These are phyloP conservation scores for Gorsachius magnificus DNA, from an alignment of 2,797 vertebrate species.

Conservation along the genomic window DNA sequence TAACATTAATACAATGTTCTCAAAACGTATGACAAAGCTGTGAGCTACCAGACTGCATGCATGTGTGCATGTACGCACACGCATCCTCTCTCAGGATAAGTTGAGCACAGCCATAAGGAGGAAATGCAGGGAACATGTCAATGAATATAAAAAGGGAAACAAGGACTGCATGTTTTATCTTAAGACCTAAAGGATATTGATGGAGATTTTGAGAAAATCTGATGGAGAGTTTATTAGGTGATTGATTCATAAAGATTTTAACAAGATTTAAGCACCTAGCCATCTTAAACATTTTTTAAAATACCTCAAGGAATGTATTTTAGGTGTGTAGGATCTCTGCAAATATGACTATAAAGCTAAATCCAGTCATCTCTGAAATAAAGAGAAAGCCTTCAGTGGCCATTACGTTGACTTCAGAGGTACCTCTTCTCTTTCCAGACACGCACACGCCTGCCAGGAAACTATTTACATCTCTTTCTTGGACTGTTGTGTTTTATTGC, in stretches of 20 bases:
- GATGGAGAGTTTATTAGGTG: neutral
- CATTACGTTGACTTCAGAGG: neutral
- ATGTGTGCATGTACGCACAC: fast-evolving
- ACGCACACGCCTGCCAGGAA: neutral
- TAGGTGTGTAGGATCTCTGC: neutral
- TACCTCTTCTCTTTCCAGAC: neutral
- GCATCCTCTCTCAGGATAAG: neutral
- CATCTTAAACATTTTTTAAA: neutral
- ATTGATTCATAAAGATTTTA: neutral
- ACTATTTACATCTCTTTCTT: neutral
- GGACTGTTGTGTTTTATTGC: neutral
- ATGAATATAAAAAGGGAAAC: neutral
- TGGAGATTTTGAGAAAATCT: neutral
- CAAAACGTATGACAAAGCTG: neutral
- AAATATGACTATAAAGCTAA: neutral
- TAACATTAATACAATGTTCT: neutral
- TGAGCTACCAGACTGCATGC: neutral
- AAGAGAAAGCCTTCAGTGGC: neutral
- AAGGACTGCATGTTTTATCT: neutral
- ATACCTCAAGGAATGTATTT: neutral
- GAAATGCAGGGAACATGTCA: neutral
- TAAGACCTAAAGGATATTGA: neutral
- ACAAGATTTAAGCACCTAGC: neutral
- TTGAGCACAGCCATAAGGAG: neutral
- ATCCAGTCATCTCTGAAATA: neutral